Percentiles rank a stretch among this genome's conserved stretches.
Conservation (phyloP, 1,140 invertebrate genomes). For the Drosophila repletoides region DNA sequence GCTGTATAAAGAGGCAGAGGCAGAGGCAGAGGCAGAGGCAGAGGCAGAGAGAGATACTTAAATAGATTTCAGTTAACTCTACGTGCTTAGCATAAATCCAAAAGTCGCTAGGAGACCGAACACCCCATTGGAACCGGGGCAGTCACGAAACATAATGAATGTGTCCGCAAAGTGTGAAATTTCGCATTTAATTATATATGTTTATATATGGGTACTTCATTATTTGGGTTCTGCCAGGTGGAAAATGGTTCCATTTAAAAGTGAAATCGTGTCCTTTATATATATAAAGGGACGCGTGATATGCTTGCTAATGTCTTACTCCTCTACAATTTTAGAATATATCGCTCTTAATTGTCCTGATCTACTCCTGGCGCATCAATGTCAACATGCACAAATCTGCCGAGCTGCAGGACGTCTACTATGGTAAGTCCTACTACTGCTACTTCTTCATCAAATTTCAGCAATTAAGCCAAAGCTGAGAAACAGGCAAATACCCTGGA, state of each 20-base stretch:
- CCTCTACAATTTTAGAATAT: constrained; percentile 85
- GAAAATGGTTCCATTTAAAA: constrained; percentile 51
- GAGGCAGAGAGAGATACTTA: constrained; percentile 27
- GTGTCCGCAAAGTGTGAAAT: constrained; percentile 46
- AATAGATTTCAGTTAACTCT: constrained; percentile 14
- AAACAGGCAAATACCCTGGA: constrained; percentile 22
- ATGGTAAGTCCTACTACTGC: constrained; percentile 86
- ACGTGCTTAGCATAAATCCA: constrained; percentile 42
- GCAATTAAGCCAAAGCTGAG: constrained; percentile 47
- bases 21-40: no score
- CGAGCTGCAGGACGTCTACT: constrained; percentile 88
- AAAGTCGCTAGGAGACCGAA: no score
- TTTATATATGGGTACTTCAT: constrained; percentile 15
- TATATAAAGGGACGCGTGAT: constrained; percentile 31
- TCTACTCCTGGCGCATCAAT: constrained; percentile 88
- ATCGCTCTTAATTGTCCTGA: constrained; percentile 87
- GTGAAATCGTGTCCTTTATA: constrained; percentile 53
- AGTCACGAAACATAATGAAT: constrained; percentile 52
- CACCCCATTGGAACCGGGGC: no score
- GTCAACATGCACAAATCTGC: constrained; percentile 87
- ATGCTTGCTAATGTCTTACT: constrained; percentile 16
- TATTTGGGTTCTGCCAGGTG: constrained; percentile 1
- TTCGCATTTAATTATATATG: constrained; percentile 54
- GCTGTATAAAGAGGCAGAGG: no score
- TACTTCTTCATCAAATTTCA: constrained; percentile 9